Conservation (phyloP, 2,888 invertebrate genomes). For the Lacanobia oleracea region DNA sequence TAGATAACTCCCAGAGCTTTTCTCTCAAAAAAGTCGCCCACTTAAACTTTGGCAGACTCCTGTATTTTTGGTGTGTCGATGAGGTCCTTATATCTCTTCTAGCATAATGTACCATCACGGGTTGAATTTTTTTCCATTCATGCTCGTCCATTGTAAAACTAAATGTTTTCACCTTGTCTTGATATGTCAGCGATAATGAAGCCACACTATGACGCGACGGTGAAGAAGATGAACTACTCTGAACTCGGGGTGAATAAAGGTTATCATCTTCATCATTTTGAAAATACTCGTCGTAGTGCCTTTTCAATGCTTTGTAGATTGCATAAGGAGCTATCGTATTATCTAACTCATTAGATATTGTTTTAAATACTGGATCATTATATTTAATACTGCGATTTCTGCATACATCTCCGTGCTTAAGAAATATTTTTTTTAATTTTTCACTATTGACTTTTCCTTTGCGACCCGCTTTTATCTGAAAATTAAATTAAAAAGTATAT, state of each 20-base stretch:
- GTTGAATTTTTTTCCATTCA: constrained; percentile 52
- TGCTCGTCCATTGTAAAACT: constrained; percentile 50
- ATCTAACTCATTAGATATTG: constrained; percentile 48
- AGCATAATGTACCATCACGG: constrained; percentile 47
- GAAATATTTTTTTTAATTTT: constrained; percentile 46
- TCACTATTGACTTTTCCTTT: constrained; percentile 48
- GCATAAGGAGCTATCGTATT: constrained; percentile 47
- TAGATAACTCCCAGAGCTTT: constrained; percentile 49
- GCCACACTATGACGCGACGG: constrained; percentile 48
- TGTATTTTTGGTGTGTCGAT: constrained; percentile 50
- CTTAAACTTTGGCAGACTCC: constrained; percentile 48
- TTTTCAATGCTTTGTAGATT: constrained; percentile 49
- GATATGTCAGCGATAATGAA: constrained; percentile 48
- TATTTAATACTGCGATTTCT: constrained; percentile 50
- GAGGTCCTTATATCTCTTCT: constrained; percentile 47
- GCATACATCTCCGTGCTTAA: constrained; percentile 51
- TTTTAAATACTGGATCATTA: constrained; percentile 52
- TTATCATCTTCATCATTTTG: constrained; percentile 46
- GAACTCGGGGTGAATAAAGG: constrained; percentile 41
- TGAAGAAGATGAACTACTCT: constrained; percentile 50
- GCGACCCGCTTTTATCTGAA: constrained; percentile 46
- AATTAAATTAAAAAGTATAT: constrained; percentile 51
- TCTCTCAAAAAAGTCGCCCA: constrained; percentile 47
- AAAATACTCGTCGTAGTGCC: constrained; percentile 47
- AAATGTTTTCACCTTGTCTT: constrained; percentile 49